Conservation (phyloP, 2,888 invertebrate species). For the Mesoligia furuncula region DNA sequence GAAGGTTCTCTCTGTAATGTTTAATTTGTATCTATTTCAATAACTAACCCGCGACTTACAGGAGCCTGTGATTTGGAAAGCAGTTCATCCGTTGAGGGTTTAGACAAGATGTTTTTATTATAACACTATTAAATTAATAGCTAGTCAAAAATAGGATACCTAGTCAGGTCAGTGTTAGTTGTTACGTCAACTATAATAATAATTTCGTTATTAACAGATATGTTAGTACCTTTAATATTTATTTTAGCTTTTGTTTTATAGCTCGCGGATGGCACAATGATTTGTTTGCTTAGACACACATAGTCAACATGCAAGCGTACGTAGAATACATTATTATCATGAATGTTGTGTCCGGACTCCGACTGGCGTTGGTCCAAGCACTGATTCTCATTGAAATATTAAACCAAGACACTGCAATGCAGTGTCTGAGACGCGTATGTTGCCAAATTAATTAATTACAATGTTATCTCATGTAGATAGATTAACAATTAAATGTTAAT, state of each 20-base stretch:
- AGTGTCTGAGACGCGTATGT: constrained; percentile 80
- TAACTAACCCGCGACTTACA: constrained; percentile 52
- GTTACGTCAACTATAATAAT: constrained; percentile 35
- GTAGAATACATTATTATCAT: constrained; percentile 67
- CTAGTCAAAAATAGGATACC: constrained; percentile 25
- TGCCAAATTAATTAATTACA: constrained; percentile 77
- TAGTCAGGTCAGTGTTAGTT: constrained; percentile 13
- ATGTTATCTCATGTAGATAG: constrained; percentile 10
- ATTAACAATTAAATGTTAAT: constrained; percentile 27
- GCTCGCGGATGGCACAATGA: constrained; percentile 25
- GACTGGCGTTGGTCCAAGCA: constrained; percentile 86
- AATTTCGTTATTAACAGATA: constrained; percentile 24
- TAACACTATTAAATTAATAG: constrained; percentile 22
- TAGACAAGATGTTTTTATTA: constrained; percentile 24
- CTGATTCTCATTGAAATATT: constrained; percentile 89
- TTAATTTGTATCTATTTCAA: constrained; percentile 63
- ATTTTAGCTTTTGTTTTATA: constrained; percentile 44
- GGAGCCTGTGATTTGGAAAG: constrained; percentile 27
- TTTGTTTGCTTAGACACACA: constrained; percentile 46
- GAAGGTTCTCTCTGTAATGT: constrained; percentile 59
- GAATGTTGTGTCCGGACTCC: constrained; percentile 67
- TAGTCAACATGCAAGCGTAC: constrained; percentile 35
- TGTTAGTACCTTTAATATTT: constrained; percentile 18
- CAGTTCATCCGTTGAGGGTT: constrained; percentile 18
- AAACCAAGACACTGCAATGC: constrained; percentile 88